Conservation (phyloP, 2,888 invertebrate genomes). For the Dasypogon diadema region DNA sequence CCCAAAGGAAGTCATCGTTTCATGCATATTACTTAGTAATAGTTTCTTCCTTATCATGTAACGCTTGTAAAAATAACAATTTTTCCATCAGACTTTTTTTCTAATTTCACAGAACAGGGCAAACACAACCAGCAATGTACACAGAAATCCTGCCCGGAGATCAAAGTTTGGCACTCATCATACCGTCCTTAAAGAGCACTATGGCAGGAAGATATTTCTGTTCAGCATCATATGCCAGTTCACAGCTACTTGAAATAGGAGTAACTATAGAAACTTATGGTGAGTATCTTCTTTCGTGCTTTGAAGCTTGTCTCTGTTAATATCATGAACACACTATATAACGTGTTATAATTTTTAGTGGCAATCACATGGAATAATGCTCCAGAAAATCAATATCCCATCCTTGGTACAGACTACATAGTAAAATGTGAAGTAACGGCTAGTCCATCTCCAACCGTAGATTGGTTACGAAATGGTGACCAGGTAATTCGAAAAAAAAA, state of each 20-base stretch:
- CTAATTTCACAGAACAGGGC: slow-evolving; percentile 64
- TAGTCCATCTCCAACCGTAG: slow-evolving; percentile 85
- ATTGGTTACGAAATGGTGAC: slow-evolving; percentile 85
- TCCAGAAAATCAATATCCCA: slow-evolving; percentile 84
- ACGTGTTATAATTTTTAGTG: slow-evolving; percentile 70
- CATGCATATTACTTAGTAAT: slow-evolving; percentile 3
- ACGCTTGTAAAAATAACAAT: no score
- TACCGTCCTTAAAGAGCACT: slow-evolving; percentile 78
- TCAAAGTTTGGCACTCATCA: slow-evolving; percentile 78
- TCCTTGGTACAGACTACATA: slow-evolving; percentile 79
- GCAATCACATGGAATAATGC: slow-evolving; percentile 90
- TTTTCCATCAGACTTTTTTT: neutral
- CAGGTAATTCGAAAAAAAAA: slow-evolving; percentile 68
- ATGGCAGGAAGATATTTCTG: slow-evolving; percentile 88
- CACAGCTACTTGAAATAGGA: slow-evolving; percentile 74
- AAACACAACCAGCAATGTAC: slow-evolving; percentile 74
- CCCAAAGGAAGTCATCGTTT: slow-evolving; percentile 5
- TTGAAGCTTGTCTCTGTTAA: no score
- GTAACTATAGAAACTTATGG: slow-evolving; percentile 81
- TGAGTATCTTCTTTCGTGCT: slow-evolving; percentile 66
- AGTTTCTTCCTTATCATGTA: no score
- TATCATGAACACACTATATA: no score
- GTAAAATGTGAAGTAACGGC: slow-evolving; percentile 88
- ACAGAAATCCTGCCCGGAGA: slow-evolving; percentile 76
- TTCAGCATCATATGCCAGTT: slow-evolving; percentile 81